Evolutionary conservation across 2,113 vertebrate genomes (phyloP), one percentile per base, ranked within the genome.

Genomic region (Pteruthius melanotis): DNA sequence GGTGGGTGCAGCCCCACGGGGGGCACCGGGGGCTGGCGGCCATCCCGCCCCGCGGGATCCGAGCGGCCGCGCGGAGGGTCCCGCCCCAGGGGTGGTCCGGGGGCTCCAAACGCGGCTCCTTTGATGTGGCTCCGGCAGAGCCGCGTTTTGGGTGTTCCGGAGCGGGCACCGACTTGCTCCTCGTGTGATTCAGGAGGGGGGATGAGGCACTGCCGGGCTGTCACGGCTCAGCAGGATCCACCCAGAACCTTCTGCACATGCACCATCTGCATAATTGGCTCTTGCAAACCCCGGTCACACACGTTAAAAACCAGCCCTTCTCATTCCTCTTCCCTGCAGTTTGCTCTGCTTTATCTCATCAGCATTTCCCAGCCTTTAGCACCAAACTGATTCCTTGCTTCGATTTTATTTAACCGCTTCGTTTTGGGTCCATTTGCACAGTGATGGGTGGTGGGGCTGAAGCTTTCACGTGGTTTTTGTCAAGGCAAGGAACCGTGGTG

Each of bases 181-280:
- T 27, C 4, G 44, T 27, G 74, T 90, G 89, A 56, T 89, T 82
- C 50, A 87, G 87, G 80, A 92, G 78, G 22, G 3, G 53, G 24
- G 28, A 26, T 7, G 84, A 76, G 83, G 68, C 85, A 37, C 63
- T 45, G 92, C 61, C 31, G 16, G 81, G 52, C 74, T 65, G 77
- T 72, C 79, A 61, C 63, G 61, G 63, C 93, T 70, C 87, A 39
- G 90, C 92, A 22, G 81, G 77, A 95, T 72, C 87, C 91, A 54
- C 95, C 96, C 94, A 97, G 96, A 97, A 95, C 84, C 89, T 96
- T 96, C 95, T 89, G 61, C 78, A 61, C 74, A 49, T 40, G 91
- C 87, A 37, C 35, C 84, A 49, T 84, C 86, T 89, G 91, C 94
- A 75, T 84, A 71, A 75, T 60, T 49, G 89, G 89, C 94, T 89